Evolutionary conservation across 2,888 invertebrate species (phyloP).

Genomic region (Punctoribates punctum): DNA sequence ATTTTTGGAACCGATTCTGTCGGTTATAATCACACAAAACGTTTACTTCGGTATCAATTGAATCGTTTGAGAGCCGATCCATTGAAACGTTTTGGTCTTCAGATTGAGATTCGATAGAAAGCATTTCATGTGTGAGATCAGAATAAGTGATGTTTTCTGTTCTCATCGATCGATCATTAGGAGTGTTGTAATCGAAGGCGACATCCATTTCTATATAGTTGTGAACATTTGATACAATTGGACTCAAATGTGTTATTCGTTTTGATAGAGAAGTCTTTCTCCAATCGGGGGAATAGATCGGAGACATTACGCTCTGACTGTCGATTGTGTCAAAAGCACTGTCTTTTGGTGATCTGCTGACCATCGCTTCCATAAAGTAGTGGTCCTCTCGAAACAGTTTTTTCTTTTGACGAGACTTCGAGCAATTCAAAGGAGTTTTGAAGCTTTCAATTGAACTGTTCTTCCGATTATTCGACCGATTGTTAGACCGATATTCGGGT

Average conservation of each 20-base stretch:
- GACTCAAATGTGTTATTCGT: constrained; percentile 24
- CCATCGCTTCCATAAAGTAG: neutral
- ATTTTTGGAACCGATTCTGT: neutral
- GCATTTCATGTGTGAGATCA: constrained; percentile 1
- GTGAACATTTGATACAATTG: neutral
- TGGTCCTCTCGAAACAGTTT: constrained; percentile 25
- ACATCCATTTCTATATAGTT: neutral
- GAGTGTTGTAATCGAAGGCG: neutral
- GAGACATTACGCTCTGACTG: constrained; percentile 14
- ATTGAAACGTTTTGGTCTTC: neutral
- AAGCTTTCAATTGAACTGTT: neutral
- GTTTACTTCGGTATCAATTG: neutral
- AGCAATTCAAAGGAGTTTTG: neutral
- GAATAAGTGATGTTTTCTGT: neutral
- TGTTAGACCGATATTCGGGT: neutral
- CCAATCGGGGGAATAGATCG: constrained; percentile 25
- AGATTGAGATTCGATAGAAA: constrained; percentile 6
- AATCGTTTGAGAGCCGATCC: neutral
- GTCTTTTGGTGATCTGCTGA: constrained; percentile 13
- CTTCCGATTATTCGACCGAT: neutral
- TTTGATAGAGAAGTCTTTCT: constrained; percentile 17
- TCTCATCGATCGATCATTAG: neutral
- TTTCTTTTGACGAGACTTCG: constrained; percentile 30
- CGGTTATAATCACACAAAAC: neutral
- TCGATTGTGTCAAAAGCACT: constrained; percentile 18